Evolutionary conservation across 2,113 vertebrate species (phyloP), one percentile per base, ranked within the genome.

Genomic region (Anoplopoma fimbria): DNA sequence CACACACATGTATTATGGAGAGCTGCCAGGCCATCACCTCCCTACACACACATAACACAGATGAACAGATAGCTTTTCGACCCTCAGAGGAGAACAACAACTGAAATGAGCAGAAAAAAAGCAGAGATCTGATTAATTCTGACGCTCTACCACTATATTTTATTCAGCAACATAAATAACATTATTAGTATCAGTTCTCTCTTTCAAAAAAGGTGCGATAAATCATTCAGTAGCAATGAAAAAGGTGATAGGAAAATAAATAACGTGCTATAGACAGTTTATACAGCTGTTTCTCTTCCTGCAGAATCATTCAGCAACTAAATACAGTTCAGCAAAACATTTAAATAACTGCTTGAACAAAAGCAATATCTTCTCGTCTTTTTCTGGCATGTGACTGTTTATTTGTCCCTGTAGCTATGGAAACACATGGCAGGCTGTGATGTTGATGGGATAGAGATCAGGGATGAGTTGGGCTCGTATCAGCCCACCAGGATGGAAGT

Each of bases 341-440:
- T 67, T 45, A 25, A 68, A 72, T 36, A 0, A 74, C 73, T 13
- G n/a, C 51, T 9, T 17, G 29, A 69, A 81, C 58, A 80, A 78
- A 70, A 75, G 34, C 51, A 45, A 57, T 25, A 15, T 31, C 3
- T 45, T 67, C 72, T 55, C 47, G n/a, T 55, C 9, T 38, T 36
- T 60, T 68, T 77, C 45, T 45, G 69, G 69, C 73, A 69, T 21
- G 17, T 27, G 55, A 14, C 25, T 47, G 12, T 64, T 70, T 79
- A 72, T 81, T 83, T 82, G 45, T 1, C 57, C 55, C 69, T 29
- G 36, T 51, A 55, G 21, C 68, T 45, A 74, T 79, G 75, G 74
- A 79, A 81, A 87, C 74, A 90, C 79, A 82, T 79, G 78, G 74
- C 63, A 63, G n/a, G 60, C 75, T 75, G 61, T 27, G 72, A 64